These are phyloP conservation scores for Schlechtendalia chinensis DNA, from an alignment of 1,140 invertebrate species.

Conservation along the genomic window DNA sequence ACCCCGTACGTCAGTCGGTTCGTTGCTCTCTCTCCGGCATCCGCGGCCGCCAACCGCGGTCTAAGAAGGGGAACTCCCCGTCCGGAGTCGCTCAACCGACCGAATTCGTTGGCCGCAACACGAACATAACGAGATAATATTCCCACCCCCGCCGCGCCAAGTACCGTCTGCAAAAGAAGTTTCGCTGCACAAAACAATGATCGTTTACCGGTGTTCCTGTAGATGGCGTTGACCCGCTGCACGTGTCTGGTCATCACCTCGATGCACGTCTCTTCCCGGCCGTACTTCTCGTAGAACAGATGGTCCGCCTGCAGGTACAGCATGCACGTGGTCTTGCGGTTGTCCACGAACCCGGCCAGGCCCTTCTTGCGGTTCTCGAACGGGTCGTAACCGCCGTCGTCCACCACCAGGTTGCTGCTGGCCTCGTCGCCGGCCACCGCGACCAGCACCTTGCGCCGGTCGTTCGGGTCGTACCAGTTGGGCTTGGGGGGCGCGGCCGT, in stretches of 20 bases:
- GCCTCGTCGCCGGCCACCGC: conserved; percentile 53
- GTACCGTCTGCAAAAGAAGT: no score
- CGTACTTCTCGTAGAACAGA: conserved; percentile 88
- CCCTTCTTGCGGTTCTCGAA: conserved; percentile 35
- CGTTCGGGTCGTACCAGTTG: conserved; percentile 35
- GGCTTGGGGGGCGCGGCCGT: conserved; percentile 39
- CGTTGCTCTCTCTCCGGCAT: no score
- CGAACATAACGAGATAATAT: no score
- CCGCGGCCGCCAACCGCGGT: no score
- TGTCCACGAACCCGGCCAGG: conserved; percentile 70
- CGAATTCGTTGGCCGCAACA: no score
- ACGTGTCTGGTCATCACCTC: conserved; percentile 93
- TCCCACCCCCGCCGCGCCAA: no score
- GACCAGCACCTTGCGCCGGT: conserved; percentile 47
- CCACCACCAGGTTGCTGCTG: conserved; percentile 49
- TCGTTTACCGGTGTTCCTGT: conserved; percentile 75
- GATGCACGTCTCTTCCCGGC: conserved; percentile 89
- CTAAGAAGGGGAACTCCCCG: no score
- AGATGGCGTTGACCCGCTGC: conserved; percentile 89
- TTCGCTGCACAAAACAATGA: no score
- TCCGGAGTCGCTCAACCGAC: no score
- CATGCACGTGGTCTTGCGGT: conserved; percentile 70
- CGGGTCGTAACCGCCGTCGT: conserved; percentile 51
- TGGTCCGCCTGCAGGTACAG: conserved; percentile 93
- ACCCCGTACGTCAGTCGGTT: no score